Percentiles rank a stretch among this genome's conserved stretches.
These are phyloP conservation scores for Sebastes itinus DNA, from an alignment of 2,797 vertebrate genomes.

Conservation along the genomic window DNA sequence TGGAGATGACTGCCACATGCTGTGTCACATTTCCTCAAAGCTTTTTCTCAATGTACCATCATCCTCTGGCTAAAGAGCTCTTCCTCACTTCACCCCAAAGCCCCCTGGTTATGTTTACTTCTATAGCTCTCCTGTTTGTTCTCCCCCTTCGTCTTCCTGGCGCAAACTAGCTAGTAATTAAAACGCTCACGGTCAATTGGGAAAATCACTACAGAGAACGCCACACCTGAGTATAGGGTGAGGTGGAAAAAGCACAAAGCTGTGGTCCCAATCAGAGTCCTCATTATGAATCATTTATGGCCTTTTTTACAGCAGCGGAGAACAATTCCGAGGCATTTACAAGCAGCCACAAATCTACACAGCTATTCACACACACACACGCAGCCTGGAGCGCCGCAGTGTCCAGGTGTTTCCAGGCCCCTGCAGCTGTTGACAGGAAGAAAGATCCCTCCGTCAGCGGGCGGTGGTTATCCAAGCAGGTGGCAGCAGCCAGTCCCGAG, in stretches of 20 bases:
- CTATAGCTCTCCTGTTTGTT: background rate
- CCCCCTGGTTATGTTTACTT: background rate
- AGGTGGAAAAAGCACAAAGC: background rate
- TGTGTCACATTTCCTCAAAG: constrained; percentile 50
- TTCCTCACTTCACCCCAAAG: constrained; percentile 4
- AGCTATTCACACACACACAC: constrained; percentile 4
- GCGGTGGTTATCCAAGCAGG: constrained; percentile 34
- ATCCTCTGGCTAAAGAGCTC: constrained; percentile 3
- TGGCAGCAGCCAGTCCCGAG: constrained; percentile 16
- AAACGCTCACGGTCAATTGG: constrained; percentile 63
- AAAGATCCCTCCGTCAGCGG: constrained; percentile 46
- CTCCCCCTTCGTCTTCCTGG: constrained; percentile 1
- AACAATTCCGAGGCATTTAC: constrained; percentile 69
- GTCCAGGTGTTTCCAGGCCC: constrained; percentile 71
- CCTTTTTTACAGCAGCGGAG: constrained; percentile 43
- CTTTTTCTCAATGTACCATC: constrained; percentile 9
- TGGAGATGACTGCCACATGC: constrained; percentile 49
- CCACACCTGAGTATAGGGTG: constrained; percentile 34
- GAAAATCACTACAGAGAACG: constrained; percentile 57
- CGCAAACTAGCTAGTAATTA: constrained; percentile 55
- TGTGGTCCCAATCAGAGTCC: constrained; percentile 12
- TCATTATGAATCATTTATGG: constrained; percentile 55
- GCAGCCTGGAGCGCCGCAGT: constrained; percentile 29
- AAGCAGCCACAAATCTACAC: constrained; percentile 48
- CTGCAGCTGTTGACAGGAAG: constrained; percentile 70